These are phyloP conservation scores for Eulemur mongoz DNA, from an alignment of 2,797 vertebrate species.

Conservation along the genomic window DNA sequence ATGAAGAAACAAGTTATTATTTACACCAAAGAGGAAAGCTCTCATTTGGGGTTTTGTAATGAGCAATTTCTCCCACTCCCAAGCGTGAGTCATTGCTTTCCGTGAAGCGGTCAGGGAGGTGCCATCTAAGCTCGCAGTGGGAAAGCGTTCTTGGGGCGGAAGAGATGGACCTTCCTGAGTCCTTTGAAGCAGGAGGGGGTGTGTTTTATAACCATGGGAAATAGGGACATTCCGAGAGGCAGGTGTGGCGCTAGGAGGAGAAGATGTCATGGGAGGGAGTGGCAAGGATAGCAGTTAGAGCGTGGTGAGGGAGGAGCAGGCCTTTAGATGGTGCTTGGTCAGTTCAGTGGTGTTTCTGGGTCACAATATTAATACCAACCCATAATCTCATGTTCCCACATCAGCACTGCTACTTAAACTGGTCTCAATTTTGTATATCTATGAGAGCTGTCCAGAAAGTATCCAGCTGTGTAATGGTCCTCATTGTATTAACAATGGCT, in stretches of 20 bases:
- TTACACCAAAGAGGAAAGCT: neutral
- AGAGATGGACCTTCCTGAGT: neutral
- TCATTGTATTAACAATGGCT: too few species aligned
- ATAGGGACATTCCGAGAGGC: neutral
- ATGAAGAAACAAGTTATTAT: neutral
- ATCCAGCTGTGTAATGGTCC: too few species aligned
- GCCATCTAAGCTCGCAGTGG: neutral
- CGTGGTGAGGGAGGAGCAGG: neutral
- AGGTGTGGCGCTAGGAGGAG: neutral
- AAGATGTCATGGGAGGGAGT: neutral
- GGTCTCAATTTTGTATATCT: neutral
- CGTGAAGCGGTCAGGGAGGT: neutral
- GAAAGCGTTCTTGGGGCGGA: neutral
- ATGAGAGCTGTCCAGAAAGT: too few species aligned
- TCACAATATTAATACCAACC: neutral
- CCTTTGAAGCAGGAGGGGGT: slow-evolving; percentile 56
- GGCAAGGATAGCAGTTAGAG: neutral
- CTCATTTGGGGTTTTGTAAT: neutral
- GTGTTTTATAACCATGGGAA: neutral
- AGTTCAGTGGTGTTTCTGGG: neutral
- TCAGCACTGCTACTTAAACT: neutral
- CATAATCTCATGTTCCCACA: neutral
- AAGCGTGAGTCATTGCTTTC: slow-evolving; percentile 6
- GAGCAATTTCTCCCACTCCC: neutral
- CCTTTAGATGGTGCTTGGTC: neutral